These are phyloP conservation scores for Prolemur simus DNA, from an alignment of 2,113 vertebrate genomes.

Conservation along the genomic window DNA sequence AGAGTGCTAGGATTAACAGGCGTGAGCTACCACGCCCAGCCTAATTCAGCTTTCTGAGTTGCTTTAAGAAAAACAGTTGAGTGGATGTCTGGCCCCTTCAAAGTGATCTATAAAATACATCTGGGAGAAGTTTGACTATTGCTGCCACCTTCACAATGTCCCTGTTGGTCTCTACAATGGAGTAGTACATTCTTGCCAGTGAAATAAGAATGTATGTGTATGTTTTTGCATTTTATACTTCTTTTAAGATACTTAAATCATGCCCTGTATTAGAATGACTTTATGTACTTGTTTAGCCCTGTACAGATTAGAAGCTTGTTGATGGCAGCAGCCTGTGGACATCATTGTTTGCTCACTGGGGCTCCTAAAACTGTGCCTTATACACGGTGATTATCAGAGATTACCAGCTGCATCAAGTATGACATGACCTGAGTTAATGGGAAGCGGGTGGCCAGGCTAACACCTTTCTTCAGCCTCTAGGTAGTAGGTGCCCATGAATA, in stretches of 20 bases:
- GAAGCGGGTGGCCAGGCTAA: background rate
- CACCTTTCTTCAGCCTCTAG: background rate
- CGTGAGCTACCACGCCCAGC: too few relatives aligned
- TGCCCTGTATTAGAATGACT: background rate
- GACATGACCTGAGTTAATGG: background rate
- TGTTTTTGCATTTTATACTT: background rate
- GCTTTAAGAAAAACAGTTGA: too few relatives aligned
- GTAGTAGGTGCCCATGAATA: background rate
- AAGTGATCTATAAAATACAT: conserved; percentile 1
- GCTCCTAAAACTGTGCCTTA: background rate
- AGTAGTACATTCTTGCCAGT: background rate
- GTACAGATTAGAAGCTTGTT: background rate
- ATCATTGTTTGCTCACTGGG: background rate
- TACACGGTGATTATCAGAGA: accelerated
- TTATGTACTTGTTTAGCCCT: background rate
- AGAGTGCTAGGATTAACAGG: too few relatives aligned
- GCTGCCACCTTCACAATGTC: background rate
- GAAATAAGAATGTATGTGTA: background rate
- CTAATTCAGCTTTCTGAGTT: too few relatives aligned
- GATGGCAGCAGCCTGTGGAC: background rate
- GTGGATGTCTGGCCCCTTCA: background rate
- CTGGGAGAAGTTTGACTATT: background rate
- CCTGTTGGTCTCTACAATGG: background rate
- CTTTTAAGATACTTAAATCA: background rate
- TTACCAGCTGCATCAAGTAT: accelerated